These are phyloP conservation scores for Eretmochelys imbricata DNA, from an alignment of 2,113 vertebrate species.

Conservation along the genomic window DNA sequence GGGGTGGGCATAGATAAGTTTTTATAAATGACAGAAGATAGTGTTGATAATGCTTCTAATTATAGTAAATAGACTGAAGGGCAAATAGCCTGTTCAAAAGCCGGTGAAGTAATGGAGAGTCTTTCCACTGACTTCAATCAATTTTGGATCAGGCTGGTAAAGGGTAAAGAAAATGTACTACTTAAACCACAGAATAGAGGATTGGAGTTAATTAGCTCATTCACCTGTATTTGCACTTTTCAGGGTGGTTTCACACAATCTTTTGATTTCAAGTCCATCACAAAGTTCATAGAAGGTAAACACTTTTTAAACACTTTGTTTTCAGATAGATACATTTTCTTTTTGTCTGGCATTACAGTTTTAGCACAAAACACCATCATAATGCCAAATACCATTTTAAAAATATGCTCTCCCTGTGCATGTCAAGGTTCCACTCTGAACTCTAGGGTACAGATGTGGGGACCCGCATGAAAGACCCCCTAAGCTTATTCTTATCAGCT, in stretches of 20 bases:
- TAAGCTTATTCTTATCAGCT: too few relatives aligned
- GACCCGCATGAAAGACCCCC: too few relatives aligned
- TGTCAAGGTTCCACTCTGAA: too few relatives aligned
- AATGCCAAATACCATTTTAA: neutral
- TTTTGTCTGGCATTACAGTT: slow-evolving; percentile 8
- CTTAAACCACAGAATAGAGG: neutral
- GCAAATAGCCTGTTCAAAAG: neutral
- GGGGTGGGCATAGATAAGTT: neutral
- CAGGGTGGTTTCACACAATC: neutral
- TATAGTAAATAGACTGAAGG: neutral
- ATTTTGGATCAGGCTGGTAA: neutral
- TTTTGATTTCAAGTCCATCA: neutral
- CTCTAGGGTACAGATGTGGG: too few relatives aligned
- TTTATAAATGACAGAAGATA: neutral
- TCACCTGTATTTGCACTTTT: neutral
- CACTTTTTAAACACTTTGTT: neutral
- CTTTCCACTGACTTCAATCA: neutral
- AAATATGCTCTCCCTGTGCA: neutral
- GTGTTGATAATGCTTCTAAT: neutral
- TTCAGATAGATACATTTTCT: slow-evolving; percentile 2
- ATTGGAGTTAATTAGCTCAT: neutral
- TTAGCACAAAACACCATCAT: neutral
- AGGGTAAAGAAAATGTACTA: neutral
- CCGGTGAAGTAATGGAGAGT: neutral
- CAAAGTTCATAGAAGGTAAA: neutral